These are phyloP conservation scores for Polypterus senegalus DNA, from an alignment of 2,113 vertebrate genomes.

Conservation along the genomic window DNA sequence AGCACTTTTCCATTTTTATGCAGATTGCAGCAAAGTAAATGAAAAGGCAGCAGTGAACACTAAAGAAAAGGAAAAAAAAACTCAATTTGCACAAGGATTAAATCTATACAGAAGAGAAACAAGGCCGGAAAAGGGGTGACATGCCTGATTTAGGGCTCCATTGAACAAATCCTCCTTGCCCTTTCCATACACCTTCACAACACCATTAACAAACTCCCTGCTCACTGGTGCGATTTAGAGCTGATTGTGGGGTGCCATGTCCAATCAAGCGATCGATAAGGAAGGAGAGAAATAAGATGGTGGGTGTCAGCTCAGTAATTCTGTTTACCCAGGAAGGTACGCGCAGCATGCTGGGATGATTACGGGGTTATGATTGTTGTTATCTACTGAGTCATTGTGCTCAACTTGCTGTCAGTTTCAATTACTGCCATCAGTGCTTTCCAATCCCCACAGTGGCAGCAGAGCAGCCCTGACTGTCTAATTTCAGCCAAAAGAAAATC, in stretches of 20 bases:
- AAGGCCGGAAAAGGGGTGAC: background rate
- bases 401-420: conserved; percentile 51
- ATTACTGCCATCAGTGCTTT: conserved; percentile 42
- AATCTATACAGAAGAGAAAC: no score
- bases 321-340: conserved; percentile 43
- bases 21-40: no score
- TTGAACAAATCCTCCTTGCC: conserved; percentile 8
- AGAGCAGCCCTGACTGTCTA: conserved; percentile 27
- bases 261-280: conserved; percentile 28
- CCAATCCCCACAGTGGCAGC: conserved; percentile 31
- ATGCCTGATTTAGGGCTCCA: conserved; percentile 3
- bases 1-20: no score
- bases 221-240: conserved; percentile 5
- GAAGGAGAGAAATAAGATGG: conserved; percentile 23
- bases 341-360: conserved; percentile 40
- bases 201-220: conserved; percentile 2
- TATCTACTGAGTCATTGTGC: conserved; percentile 43
- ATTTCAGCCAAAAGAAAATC: conserved; percentile 49
- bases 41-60: no score
- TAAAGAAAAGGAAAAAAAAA: no score
- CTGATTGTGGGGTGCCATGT: conserved; percentile 9
- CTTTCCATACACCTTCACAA: background rate
- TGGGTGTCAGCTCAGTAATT: conserved; percentile 38
- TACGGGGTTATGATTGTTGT: conserved; percentile 50
- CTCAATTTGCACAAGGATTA: no score